Evolutionary conservation across 2,888 invertebrate genomes (phyloP), one percentile per base, ranked within the genome.

Genomic region (Serrognathus titanus): DNA sequence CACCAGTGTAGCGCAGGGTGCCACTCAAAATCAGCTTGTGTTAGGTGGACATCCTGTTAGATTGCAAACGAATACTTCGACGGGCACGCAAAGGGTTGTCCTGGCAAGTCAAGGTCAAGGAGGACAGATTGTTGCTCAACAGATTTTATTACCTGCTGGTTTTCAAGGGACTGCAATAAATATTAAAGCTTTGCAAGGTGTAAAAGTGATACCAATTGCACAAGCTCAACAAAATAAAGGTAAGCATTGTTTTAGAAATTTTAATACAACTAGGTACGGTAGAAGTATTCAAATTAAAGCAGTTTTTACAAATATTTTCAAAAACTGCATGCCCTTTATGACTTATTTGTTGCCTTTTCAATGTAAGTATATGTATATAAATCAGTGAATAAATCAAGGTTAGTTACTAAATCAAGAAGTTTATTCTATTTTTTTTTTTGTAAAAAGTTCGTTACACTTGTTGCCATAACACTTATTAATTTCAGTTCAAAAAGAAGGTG

Each of bases 161-260:
- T 82, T 85, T 69, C 83, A 83, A 72, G 82, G 83, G 16, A 81
- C 81, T 2, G 79, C 83, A 24, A 78, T 85, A 55, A 85, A 85
- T 70, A 79, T 85, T 12, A 85, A 85, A 70, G 80, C 83, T 8
- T 70, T 85, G 58, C 84, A 85, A 73, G 83, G 82, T 8, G 79
- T 85, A 54, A 85, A 85, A 73, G 84, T 85, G 53, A 84, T 85
- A 59, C 83, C 83, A 1, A 71, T 83, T 55, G 75, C 79, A 16
- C 79, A 79, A 64, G 74, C 78, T 53, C 77, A 77, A 60, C 74
- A 78, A 63, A 69, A 67, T 35, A 71, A 72, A 70, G 72, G 73
- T 72, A 68, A 71, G 64, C 8, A 9, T 10, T 16, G 16, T 16
- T 2, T 16, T 2, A 2, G 3, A 16, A 1, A 16, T 16, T 16